Base-by-base conservation (phyloP, 2,113 vertebrate species). In the Carassius auratus region DNA sequence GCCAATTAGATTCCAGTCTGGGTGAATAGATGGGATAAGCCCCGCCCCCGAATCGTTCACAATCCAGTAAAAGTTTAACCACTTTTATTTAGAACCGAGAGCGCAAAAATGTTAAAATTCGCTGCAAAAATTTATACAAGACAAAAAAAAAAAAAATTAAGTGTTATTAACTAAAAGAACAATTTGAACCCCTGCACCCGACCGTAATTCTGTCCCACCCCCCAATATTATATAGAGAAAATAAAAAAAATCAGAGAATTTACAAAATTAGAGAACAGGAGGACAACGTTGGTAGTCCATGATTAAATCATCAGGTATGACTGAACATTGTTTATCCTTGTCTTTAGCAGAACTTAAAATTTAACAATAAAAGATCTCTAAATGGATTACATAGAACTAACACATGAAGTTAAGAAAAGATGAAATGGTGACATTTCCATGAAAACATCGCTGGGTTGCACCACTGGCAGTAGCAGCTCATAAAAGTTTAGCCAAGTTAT, bases 401-500 rank as follows among this genome's bases (percentile, higher is more conserved):
- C 88, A 89, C 80, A 90, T 83, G 88, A 89, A 71, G 83, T 85
- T 85, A 48, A 81, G 86, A 87, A 87, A 83, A 9, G 87, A 85
- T 80, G 57, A 52, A 77, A 84, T 73, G 86, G 87, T 38, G 82
- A 90, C 30, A 87, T 91, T 69, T 85, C 78, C 76, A 84, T 50
- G 48, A 71, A 86, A 88, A 85, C 26, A 71, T 21, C 36, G 68
- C 89, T 87, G 90, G 76, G 87, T 88, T 84, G 73, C 78, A 87
- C 85, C 78, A 90, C 91, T 86, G 87, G 89, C 86, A 84, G 87
- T 89, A 91, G 88, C 88, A 89, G 91, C 88, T 89, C 87, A 74
- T 83, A 85, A 84, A 88, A 93, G 91, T 91, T 93, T 93, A 86
- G 92, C 90, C 91, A 87, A 93, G 82, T 93, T 88, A 94, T 92